Base-by-base conservation (phyloP, 2,888 invertebrate genomes). In the Trissonchulus latispiculum region DNA sequence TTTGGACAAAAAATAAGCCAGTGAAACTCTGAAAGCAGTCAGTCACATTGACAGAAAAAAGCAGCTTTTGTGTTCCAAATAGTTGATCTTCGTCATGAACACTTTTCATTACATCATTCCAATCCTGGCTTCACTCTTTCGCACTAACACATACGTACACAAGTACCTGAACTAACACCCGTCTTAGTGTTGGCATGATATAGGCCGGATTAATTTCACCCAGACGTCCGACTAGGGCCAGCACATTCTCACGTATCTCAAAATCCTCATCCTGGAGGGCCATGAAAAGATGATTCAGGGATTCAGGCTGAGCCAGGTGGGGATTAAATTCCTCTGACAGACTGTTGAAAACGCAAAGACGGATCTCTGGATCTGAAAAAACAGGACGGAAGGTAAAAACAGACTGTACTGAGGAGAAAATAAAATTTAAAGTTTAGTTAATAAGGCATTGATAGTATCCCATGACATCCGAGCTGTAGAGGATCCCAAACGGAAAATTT, bases 181-280 rank as follows among this genome's bases (percentile, higher is more conserved):
- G 94, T 72, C 99, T 87, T 1, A 99, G 87, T 18, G 93, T 92
- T 0, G 99, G 99, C 91, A 97, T 93, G 0, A 99, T 93, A 84
- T 96, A 96, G 0, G 97, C 96, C 0, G 99, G 99, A 86, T 99
- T 99, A 82, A 95, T 90, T 33, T 89, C 89, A 80, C 95, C 94
- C 74, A 99, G 85, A 73, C 95, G 86, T 0, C 96, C 97, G 73
- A 97, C 91, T 70, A 93, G 94, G 77, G 93, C 92, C 77, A 97
- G 90, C 0, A 95, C 93, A 68, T 94, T 85, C 84, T 97, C 96
- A 36, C 97, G 87, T 76, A 97, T 95, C 85, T 95, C 94, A 83
- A 95, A 92, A n/a, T 28, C 29, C 35, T 76, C 75, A 83, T 99
- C 99, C 84, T 97, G 94, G 84, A 99, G 88, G 0, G 95, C 93